Evolutionary conservation across 2,888 invertebrate genomes (phyloP), one percentile per base, ranked within the genome.

Genomic region (Tipula helvola): DNA sequence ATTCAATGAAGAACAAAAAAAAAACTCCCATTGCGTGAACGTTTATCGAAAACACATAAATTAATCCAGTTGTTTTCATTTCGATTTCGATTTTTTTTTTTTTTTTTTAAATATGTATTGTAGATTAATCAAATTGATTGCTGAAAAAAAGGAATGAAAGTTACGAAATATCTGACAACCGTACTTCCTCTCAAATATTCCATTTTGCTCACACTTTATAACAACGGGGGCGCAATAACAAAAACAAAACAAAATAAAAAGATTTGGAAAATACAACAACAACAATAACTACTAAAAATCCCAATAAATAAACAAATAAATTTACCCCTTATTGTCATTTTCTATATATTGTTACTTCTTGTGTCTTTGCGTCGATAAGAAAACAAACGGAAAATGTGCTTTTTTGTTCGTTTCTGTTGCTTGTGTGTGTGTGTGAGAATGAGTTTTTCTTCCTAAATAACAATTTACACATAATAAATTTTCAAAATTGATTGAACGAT

Each of bases 11-110:
- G 28, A 28, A 28, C 28, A 28, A 28, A 28, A 28, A 28, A 28
- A 71, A 71, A 71, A 71, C 71, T 71, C 71, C 71, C 71, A 71
- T 71, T 71, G 71, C 71, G 71, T 71, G 71, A 71, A 71, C 71
- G 18, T 71, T 71, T 71, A 71, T 71, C 71, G 71, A 71, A 71
- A 71, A 71, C 71, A 71, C 71, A 71, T 71, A 71, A 71, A 71
- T 71, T 71, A 71, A 71, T 71, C 71, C 71, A 71, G 71, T 71
- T 71, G 71, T 28, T 71, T 71, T 71, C 71, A 71, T 71, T 71
- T 71, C 71, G 71, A 71, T 71, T 71, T 57, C 16, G 16, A 18
- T 57, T 71, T 71, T 52, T 16, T 52, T 57, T 71, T 71, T 52
- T 16, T 52, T 52, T 52, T 52, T 71, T 71, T 71, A 71, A 71